phyloP scores from a whole-genome alignment of 2,113 vertebrate genomes.

The Entomyzon cyanotis region DNA sequence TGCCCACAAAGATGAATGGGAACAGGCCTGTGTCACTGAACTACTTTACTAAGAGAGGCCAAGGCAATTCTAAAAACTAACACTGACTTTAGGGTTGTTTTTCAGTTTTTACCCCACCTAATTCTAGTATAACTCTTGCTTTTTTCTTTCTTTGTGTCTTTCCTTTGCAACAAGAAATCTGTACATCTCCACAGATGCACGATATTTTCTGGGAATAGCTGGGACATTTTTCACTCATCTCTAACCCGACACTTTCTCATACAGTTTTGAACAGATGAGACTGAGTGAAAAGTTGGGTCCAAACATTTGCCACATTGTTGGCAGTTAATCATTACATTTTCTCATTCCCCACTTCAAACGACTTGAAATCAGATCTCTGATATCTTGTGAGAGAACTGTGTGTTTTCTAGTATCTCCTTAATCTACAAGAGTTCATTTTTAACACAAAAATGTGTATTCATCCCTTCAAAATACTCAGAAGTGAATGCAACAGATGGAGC shows the following conservation, averaged over 20 bases:
- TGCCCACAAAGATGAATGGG: neutral
- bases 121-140: neutral
- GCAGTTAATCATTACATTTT: conserved; percentile 38
- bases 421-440: neutral
- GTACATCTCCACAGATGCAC: neutral
- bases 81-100: neutral
- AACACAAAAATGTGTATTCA: neutral
- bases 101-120: neutral
- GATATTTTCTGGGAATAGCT: neutral
- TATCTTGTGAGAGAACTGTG: neutral
- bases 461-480: neutral
- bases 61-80: neutral
- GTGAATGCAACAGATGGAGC: neutral
- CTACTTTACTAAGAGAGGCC: neutral
- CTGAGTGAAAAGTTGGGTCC: neutral
- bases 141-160: neutral
- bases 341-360: neutral
- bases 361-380: conserved; percentile 22
- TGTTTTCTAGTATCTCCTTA: neutral
- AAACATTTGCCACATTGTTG: neutral
- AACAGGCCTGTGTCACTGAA: neutral
- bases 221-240: neutral
- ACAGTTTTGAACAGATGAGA: neutral
- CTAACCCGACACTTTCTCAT: neutral
- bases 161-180: neutral